phyloP scores from a whole-genome alignment of 2,113 vertebrate species.

The Cyprinodon tularosa region DNA sequence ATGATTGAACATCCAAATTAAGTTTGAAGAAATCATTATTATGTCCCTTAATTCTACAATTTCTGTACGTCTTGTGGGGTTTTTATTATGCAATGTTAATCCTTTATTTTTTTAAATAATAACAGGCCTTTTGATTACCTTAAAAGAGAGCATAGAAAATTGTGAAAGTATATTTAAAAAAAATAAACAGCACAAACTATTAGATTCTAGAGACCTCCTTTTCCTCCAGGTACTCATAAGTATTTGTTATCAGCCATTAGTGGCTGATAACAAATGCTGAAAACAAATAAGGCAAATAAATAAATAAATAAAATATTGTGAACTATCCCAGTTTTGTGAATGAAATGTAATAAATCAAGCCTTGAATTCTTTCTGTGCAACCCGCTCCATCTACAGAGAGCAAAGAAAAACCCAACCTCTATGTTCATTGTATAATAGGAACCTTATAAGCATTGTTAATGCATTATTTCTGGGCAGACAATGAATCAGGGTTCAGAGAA shows the following conservation, averaged over 20 bases:
- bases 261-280: not conserved
- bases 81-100: not conserved
- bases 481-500: not conserved
- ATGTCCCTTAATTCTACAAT: not conserved
- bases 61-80: not conserved
- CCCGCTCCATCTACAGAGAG: not conserved
- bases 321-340: conserved; percentile 1
- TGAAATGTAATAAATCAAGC: conserved; percentile 4
- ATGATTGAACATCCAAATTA: not conserved
- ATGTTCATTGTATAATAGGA: not conserved
- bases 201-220: not conserved
- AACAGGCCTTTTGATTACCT: not conserved
- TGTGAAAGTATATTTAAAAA: not conserved
- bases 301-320: too few relatives aligned
- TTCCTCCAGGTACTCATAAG: too few relatives aligned
- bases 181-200: too few relatives aligned
- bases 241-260: not conserved
- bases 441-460: conserved; percentile 2
- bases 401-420: conserved; percentile 9
- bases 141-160: not conserved
- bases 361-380: not conserved
- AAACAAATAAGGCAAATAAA: too few relatives aligned
- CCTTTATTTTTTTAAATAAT: not conserved
- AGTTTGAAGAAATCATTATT: not conserved
- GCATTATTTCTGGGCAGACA: conserved; percentile 5